Base-by-base conservation (phyloP, 2,888 invertebrate genomes). In the Lycia hirtaria region DNA sequence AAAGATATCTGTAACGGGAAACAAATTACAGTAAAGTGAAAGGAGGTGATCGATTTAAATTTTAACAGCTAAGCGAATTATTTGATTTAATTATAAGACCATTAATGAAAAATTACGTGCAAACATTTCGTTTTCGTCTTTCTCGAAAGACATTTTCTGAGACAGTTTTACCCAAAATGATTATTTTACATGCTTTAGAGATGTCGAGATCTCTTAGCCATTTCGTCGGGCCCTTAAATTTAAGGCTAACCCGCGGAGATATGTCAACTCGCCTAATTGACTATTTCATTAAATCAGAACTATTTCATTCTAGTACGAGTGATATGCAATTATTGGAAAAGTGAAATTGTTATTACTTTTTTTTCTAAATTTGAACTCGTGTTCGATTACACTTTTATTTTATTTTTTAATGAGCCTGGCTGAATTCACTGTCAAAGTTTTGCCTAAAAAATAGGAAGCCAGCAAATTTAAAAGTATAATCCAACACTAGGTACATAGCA, bases 321-420 rank as follows among this genome's bases (percentile, higher is more conserved):
- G 89, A 89, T 88, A 89, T 90, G 88, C 85, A 78, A 78, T 78
- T 81, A 78, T 79, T 81, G 74, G 80, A 79, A 80, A 83, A 74
- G 87, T 87, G 87, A 84, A 82, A 24, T 55, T 57, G 32, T 50
- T 43, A 74, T 75, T 74, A 26, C 22, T 72, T 71, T 72, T 75
- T 67, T 73, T 75, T 67, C 72, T 69, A 68, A 69, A 62, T 73
- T 69, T 76, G 74, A 60, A 41, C 56, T 70, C 74, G 64, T 69
- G 81, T 71, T 80, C 78, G 76, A 80, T 85, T 82, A 85, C 80
- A 81, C 69, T 78, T 81, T 73, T 62, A 68, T 81, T 73, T 62
- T 68, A 63, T 17, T 33, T 56, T 12, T 41, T 28, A 35, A 7
- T 20, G 20, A 20, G 14, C 40, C 3, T 54, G 41, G 50, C 43